Evolutionary conservation across 2,797 vertebrate species (phyloP), one percentile per base, ranked within the genome.

Genomic region (Mycteria americana): DNA sequence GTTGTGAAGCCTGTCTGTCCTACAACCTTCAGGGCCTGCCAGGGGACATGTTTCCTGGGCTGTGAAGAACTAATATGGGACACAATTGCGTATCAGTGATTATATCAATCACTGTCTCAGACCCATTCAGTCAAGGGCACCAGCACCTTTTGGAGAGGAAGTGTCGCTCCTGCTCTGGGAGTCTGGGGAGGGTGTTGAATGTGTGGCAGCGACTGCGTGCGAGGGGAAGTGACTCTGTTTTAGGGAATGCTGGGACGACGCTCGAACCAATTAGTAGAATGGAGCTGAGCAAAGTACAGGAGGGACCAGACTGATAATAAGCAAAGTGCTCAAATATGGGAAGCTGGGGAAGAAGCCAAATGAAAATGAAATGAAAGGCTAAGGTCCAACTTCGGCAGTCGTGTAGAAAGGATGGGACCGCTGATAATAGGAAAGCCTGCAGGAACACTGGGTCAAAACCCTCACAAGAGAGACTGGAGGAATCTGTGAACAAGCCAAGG

Each of bases 291-390:
- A 69, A 91, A 92, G 91, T 75, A 72, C 94, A 94, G 93, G 86
- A 92, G 76, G 69, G 85, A 93, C 57, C 54, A 83, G 91, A 78
- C 87, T 93, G 79, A 94, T 91, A 91, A 97, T 97, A 96, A 97
- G 85, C 28, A 37, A 97, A 97, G 95, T 18, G 67, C 87, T 97
- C 59, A 94, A 96, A 95, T 96, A 95, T 60, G 92, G 91, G 76
- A 95, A 92, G 76, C 19, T 96, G 96, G 97, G 97, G 93, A 96
- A 94, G 96, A 94, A 96, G 97, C 97, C 97, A 97, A 97, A 97
- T 96, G 92, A 97, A 97, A 97, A 97, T 97, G 54, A 96, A 96
- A 91, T 73, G 45, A 93, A 96, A 97, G 96, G 97, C 95, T 84
- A 92, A 88, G 89, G 79, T 96, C 96, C 97, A 97, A 82, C 76